Conservation (phyloP, 53 echinoderm and acorn worm species). For the Antedon mediterranea region DNA sequence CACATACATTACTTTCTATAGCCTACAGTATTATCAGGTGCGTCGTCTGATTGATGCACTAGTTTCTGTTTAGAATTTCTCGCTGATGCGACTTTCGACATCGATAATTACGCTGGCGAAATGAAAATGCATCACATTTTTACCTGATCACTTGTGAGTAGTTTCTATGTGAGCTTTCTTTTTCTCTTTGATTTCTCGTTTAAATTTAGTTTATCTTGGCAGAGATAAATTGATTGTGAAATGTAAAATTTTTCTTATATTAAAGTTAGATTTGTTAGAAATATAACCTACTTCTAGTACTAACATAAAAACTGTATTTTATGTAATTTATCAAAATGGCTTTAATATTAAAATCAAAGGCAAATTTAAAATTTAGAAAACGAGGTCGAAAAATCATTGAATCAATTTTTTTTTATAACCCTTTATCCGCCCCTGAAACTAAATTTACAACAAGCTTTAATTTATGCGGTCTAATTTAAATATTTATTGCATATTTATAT, state of each 20-base stretch:
- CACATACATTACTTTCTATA: too few species aligned
- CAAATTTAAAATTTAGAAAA: too few species aligned
- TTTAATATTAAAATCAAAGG: not conserved
- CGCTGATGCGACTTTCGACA: not conserved
- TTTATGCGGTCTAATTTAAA: too few species aligned
- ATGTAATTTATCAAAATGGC: not conserved
- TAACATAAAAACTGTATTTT: not conserved
- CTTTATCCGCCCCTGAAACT: too few species aligned
- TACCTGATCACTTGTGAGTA: not conserved
- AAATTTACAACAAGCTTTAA: too few species aligned
- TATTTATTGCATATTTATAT: too few species aligned
- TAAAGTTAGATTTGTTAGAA: not conserved
- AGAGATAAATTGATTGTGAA: not conserved
- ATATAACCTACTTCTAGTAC: not conserved
- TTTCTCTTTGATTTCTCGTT: not conserved
- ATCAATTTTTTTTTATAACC: too few species aligned
- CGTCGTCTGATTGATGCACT: too few species aligned
- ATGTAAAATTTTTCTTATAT: not conserved
- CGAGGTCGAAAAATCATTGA: too few species aligned
- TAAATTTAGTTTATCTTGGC: not conserved
- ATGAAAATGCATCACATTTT: not conserved
- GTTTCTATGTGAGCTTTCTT: not conserved
- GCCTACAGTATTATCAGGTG: too few species aligned
- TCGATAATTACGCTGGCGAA: not conserved
- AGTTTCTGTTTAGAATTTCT: not conserved